Conservation (phyloP, 1,140 invertebrate genomes). For the Pectinophora gossypiella region DNA sequence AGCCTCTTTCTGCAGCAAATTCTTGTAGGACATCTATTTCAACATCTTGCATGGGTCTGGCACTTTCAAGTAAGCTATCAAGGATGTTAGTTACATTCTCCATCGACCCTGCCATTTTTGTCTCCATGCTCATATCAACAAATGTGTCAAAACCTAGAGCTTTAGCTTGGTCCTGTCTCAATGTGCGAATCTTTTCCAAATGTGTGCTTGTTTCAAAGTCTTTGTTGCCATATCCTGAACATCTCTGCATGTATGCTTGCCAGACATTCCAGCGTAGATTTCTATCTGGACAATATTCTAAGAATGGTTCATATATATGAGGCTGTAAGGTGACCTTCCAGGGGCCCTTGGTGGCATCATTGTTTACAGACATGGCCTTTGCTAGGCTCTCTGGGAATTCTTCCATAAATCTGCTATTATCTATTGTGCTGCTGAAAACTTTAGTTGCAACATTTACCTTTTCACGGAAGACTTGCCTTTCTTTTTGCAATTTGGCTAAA, state of each 20-base stretch:
- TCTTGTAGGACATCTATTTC: slow-evolving; percentile 84
- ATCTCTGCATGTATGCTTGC: slow-evolving; percentile 83
- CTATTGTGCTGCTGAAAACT: slow-evolving; percentile 81
- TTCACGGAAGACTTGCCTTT: slow-evolving; percentile 77
- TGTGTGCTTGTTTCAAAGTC: slow-evolving; percentile 82
- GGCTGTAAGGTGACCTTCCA: slow-evolving; percentile 88
- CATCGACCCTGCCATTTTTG: slow-evolving; percentile 93
- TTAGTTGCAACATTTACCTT: slow-evolving; percentile 79
- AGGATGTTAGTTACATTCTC: slow-evolving; percentile 86
- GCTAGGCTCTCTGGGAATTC: slow-evolving; percentile 86
- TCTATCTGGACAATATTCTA: slow-evolving; percentile 89
- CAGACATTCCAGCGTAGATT: slow-evolving; percentile 88
- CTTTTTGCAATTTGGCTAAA: slow-evolving; percentile 70
- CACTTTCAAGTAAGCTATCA: slow-evolving; percentile 80
- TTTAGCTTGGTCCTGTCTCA: slow-evolving; percentile 83
- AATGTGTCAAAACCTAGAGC: slow-evolving; percentile 87
- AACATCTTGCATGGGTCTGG: slow-evolving; percentile 82
- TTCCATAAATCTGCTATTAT: slow-evolving; percentile 79
- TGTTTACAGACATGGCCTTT: slow-evolving; percentile 79
- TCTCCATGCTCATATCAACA: slow-evolving; percentile 93
- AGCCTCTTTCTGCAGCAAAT: slow-evolving; percentile 86
- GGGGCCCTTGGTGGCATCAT: slow-evolving; percentile 81
- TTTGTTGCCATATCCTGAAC: slow-evolving; percentile 80
- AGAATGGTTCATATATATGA: slow-evolving; percentile 81
- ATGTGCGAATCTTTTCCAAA: slow-evolving; percentile 85